phyloP scores from a whole-genome alignment of 1,140 invertebrate genomes.

The Penaeus japonicus region DNA sequence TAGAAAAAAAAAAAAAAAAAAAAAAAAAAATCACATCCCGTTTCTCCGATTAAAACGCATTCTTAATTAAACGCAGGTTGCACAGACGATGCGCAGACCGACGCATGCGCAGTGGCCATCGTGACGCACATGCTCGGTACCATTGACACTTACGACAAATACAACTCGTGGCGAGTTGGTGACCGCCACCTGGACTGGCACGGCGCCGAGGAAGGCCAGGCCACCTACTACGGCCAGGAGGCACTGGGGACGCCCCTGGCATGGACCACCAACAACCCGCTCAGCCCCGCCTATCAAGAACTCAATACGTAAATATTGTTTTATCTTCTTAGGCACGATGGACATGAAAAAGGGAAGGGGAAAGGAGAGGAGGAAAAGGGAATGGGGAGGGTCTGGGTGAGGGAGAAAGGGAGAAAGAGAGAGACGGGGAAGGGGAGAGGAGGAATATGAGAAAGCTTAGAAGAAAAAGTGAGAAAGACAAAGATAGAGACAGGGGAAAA shows the following conservation, averaged over 20 bases:
- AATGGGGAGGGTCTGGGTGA: too few relatives aligned
- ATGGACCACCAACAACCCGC: constrained; percentile 65
- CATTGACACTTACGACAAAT: constrained; percentile 61
- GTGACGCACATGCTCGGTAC: constrained; percentile 55
- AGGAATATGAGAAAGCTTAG: too few relatives aligned
- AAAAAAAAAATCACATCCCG: not conserved
- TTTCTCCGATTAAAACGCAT: not conserved
- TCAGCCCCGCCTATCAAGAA: constrained; percentile 62
- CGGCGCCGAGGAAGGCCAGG: constrained; percentile 64
- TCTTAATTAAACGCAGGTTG: not conserved
- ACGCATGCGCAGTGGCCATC: constrained; percentile 64
- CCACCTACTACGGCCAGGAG: constrained; percentile 60
- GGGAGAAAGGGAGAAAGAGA: too few relatives aligned
- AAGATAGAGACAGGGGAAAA: too few relatives aligned
- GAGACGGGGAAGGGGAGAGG: too few relatives aligned
- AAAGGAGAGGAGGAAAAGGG: too few relatives aligned
- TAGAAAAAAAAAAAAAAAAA: not conserved
- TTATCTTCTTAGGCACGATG: constrained; percentile 61
- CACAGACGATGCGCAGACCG: constrained; percentile 54
- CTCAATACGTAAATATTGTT: constrained; percentile 63
- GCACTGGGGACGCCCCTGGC: constrained; percentile 65
- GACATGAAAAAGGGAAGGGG: too few relatives aligned
- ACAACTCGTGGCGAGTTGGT: constrained; percentile 63
- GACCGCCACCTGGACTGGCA: constrained; percentile 66
- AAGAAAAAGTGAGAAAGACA: too few relatives aligned